Evolutionary conservation across 1,140 invertebrate genomes (phyloP).

Genomic region (Acromyrmex heyeri): DNA sequence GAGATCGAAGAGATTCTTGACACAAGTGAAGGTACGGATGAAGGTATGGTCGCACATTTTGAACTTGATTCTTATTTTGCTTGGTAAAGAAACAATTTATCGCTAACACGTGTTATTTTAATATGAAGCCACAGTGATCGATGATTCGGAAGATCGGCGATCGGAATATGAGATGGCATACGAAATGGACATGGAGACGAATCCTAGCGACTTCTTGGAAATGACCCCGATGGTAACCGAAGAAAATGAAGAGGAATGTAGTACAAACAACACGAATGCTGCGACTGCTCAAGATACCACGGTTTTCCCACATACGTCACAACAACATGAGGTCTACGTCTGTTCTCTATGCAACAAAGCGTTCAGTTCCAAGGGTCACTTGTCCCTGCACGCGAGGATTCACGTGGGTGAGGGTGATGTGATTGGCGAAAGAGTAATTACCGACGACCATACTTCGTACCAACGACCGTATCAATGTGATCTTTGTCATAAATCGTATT

Average conservation of each 20-base stretch:
- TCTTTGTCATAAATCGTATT: conserved; percentile 87
- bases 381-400: conserved; percentile 86
- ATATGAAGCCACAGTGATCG: conserved; percentile 65
- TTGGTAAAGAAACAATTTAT: neutral
- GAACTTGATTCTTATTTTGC: neutral
- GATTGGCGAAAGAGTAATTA: conserved; percentile 85
- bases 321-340: conserved; percentile 86
- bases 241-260: conserved; percentile 77
- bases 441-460: conserved; percentile 85
- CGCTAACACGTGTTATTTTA: neutral
- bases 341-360: conserved; percentile 87
- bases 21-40: conserved; percentile 81
- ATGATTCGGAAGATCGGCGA: conserved; percentile 82
- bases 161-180: conserved; percentile 81
- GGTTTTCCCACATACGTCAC: conserved; percentile 81
- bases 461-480: conserved; percentile 87
- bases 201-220: conserved; percentile 85
- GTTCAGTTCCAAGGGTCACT: conserved; percentile 87
- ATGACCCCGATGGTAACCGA: conserved; percentile 83
- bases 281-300: conserved; percentile 33
- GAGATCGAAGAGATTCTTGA: conserved; percentile 83
- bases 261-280: conserved; percentile 29
- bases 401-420: conserved; percentile 85
- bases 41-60: conserved; percentile 75
- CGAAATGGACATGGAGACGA: conserved; percentile 86